Percentiles rank a stretch among this genome's conserved stretches.
Evolutionary conservation across 2,113 vertebrate genomes (phyloP).

Genomic region (Argyrosomus japonicus): DNA sequence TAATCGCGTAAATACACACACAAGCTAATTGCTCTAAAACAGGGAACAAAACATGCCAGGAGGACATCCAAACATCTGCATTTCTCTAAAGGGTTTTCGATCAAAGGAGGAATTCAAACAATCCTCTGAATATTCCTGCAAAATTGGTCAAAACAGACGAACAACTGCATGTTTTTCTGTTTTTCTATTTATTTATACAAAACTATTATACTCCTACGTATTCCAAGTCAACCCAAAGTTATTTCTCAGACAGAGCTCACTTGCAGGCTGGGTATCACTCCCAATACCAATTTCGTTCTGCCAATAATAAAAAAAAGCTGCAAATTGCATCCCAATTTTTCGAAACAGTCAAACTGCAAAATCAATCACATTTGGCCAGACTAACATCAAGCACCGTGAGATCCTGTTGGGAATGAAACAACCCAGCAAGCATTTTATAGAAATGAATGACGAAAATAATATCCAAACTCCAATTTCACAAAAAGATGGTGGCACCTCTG

Average conservation of each 20-base stretch:
- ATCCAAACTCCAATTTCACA: neutral
- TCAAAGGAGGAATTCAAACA: neutral
- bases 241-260: neutral
- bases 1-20: conserved; percentile 6
- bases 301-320: neutral
- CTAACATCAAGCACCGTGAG: neutral
- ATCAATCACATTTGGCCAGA: neutral
- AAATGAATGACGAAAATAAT: neutral
- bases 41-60: neutral
- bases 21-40: neutral
- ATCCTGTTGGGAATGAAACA: conserved; percentile 11
- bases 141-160: neutral
- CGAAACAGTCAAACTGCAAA: neutral
- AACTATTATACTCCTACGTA: neutral
- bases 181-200: neutral
- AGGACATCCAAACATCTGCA: neutral
- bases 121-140: neutral
- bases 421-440: neutral
- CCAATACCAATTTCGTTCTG: neutral
- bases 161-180: neutral
- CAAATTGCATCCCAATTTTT: neutral
- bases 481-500: neutral
- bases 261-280: neutral
- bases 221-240: neutral
- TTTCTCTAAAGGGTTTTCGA: neutral